Percentiles rank a stretch among this genome's conserved stretches.
These are phyloP conservation scores for Phrynocephalus vlangalii DNA, from an alignment of 2,797 vertebrate genomes.

Conservation along the genomic window DNA sequence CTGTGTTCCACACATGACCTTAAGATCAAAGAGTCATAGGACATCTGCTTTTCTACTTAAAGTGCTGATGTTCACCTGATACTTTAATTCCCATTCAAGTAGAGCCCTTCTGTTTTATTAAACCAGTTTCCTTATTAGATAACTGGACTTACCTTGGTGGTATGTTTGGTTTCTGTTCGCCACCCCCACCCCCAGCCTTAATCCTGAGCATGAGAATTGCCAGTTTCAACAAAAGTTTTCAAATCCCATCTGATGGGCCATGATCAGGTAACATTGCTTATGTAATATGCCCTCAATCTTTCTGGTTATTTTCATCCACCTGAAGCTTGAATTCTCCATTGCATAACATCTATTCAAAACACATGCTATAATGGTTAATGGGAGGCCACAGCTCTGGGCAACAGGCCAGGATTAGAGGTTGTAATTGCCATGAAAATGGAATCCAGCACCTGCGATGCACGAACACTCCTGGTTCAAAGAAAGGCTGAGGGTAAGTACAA, in stretches of 20 bases:
- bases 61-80: slow-evolving; percentile 47
- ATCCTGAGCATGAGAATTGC: slow-evolving; percentile 1
- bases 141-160: neutral
- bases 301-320: slow-evolving; percentile 13
- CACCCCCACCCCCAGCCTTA: neutral
- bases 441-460: neutral
- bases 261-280: slow-evolving; percentile 29
- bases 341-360: neutral
- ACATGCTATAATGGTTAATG: neutral
- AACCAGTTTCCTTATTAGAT: neutral
- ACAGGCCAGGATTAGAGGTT: neutral
- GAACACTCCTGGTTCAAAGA: neutral
- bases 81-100: slow-evolving; percentile 66
- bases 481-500: neutral
- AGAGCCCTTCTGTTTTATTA: neutral
- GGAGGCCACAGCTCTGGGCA: slow-evolving; percentile 11
- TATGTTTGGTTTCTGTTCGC: neutral
- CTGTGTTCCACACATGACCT: neutral
- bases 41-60: neutral
- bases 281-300: neutral
- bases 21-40: neutral
- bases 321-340: neutral
- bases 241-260: slow-evolving; percentile 13
- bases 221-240: slow-evolving; percentile 39
- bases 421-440: neutral